phyloP scores from a whole-genome alignment of 1,140 invertebrate species.

The Eriosoma lanigerum region DNA sequence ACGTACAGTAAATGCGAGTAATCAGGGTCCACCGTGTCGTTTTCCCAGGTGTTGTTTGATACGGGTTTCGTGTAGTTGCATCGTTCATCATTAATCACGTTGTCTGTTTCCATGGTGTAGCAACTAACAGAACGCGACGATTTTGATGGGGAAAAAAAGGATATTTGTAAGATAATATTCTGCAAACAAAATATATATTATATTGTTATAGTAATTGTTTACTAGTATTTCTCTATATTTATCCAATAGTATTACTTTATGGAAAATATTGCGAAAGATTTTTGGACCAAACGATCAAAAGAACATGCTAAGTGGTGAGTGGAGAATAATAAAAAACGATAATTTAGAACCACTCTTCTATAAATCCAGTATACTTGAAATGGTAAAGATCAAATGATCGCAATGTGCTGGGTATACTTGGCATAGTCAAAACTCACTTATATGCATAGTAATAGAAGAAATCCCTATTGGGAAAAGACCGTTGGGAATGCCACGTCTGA shows the following conservation, averaged over 20 bases:
- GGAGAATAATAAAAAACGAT: conserved; percentile 7
- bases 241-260: too few species aligned
- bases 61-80: neutral
- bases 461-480: too few species aligned
- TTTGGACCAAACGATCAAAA: too few species aligned
- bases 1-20: conserved; percentile 50
- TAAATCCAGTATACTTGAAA: neutral
- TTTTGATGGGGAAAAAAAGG: too few species aligned
- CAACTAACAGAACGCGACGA: too few species aligned
- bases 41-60: neutral
- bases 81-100: neutral
- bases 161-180: too few species aligned
- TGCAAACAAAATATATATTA: too few species aligned
- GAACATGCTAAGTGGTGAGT: neutral
- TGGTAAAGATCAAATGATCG: neutral
- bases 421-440: neutral
- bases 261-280: too few species aligned
- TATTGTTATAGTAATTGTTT: too few species aligned
- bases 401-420: neutral
- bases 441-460: too few species aligned
- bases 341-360: neutral
- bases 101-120: neutral
- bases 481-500: too few species aligned
- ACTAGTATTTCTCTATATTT: too few species aligned
- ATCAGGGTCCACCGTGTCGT: neutral